Conservation (phyloP, 2,888 invertebrate species). For the Atrina japonica region DNA sequence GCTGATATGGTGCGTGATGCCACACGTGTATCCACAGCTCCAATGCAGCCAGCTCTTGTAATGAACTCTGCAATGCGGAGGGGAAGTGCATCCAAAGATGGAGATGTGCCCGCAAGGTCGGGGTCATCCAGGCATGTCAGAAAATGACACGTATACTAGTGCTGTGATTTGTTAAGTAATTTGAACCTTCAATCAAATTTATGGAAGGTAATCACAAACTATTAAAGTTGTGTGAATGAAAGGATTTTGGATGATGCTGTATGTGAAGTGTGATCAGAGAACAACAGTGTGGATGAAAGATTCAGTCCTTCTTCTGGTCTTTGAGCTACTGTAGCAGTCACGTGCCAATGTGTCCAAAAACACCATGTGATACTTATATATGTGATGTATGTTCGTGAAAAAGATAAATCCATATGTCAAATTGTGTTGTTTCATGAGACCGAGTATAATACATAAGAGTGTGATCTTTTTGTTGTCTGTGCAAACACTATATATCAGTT, state of each 20-base stretch:
- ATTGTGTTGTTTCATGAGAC: no score
- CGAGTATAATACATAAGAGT: no score
- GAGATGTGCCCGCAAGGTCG: conserved; percentile 67
- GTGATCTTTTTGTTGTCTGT: no score
- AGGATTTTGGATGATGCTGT: conserved; percentile 3
- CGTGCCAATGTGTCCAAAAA: conserved; percentile 7
- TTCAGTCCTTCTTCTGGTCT: not conserved
- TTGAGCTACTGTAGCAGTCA: no score
- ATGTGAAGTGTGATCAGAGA: not conserved
- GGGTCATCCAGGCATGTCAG: conserved; percentile 72
- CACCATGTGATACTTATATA: not conserved
- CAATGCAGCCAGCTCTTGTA: conserved; percentile 69
- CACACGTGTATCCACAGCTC: conserved; percentile 69
- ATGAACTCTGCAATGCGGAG: conserved; percentile 72
- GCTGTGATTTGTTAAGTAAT: conserved; percentile 20
- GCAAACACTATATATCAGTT: no score
- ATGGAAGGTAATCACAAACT: no score
- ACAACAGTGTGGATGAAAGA: not conserved
- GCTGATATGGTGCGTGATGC: conserved; percentile 68
- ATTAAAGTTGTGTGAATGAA: no score
- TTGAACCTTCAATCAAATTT: no score
- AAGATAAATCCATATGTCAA: no score
- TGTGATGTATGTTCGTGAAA: no score
- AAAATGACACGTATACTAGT: conserved; percentile 55
- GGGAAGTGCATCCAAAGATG: conserved; percentile 76